phyloP scores from a whole-genome alignment of 2,797 vertebrate genomes.

The Iguana delicatissima region DNA sequence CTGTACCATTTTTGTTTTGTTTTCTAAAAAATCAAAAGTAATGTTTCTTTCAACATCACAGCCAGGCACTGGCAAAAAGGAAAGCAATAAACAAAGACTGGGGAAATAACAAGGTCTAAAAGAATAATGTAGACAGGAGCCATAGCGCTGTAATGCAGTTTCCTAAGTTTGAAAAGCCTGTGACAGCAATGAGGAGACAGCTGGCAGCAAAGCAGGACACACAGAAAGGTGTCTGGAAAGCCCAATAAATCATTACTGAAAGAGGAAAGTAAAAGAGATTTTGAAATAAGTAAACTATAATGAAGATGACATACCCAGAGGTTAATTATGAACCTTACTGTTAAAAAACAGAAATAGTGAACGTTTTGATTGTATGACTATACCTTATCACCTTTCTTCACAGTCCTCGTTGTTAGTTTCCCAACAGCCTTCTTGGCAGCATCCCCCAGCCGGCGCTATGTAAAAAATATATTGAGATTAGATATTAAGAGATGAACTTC shows the following conservation, averaged over 20 bases:
- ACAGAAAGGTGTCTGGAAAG: neutral
- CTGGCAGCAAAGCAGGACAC: neutral
- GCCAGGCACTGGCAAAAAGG: slow-evolving; percentile 27
- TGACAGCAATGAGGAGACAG: neutral
- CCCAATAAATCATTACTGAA: neutral
- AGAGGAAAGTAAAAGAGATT: neutral
- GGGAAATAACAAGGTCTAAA: neutral
- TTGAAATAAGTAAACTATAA: neutral
- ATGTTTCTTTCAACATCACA: neutral
- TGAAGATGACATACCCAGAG: neutral
- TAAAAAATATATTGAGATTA: slow-evolving; percentile 71
- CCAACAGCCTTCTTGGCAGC: slow-evolving; percentile 97
- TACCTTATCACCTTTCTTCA: slow-evolving; percentile 98
- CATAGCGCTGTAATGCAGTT: neutral
- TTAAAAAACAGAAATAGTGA: slow-evolving; percentile 17
- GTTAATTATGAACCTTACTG: neutral
- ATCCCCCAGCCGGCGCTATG: slow-evolving; percentile 94
- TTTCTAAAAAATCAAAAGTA: slow-evolving; percentile 22
- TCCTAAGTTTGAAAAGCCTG: neutral
- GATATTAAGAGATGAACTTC: slow-evolving; percentile 54
- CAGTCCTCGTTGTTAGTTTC: slow-evolving; percentile 95
- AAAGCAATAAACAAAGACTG: neutral
- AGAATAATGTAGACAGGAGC: neutral
- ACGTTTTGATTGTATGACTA: slow-evolving; percentile 45
- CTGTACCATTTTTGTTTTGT: neutral